Percentiles rank a stretch among this genome's conserved stretches.
phyloP scores from a whole-genome alignment of 2,797 vertebrate genomes.

The Hyperoplus immaculatus region DNA sequence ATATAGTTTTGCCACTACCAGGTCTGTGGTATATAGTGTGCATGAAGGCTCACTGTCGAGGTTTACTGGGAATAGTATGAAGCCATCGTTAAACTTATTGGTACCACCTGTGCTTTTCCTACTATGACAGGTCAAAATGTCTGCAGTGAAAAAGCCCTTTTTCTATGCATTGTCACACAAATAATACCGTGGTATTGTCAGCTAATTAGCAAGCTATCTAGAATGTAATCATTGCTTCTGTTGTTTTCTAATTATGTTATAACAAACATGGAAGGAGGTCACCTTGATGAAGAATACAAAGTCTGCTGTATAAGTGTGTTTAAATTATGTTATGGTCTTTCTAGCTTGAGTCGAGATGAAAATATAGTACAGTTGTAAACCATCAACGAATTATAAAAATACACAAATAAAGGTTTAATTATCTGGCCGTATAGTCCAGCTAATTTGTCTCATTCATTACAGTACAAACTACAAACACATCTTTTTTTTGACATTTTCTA shows the following conservation, averaged over 20 bases:
- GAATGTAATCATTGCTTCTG: not conserved
- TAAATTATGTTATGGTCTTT: slow-evolving; percentile 4
- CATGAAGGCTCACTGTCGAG: not conserved
- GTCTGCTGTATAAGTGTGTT: not conserved
- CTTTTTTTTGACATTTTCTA: slow-evolving; percentile 14
- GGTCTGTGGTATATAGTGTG: not conserved
- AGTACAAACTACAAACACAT: slow-evolving; percentile 38
- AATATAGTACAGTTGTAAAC: not conserved
- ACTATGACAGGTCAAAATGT: not conserved
- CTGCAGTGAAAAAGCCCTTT: not conserved
- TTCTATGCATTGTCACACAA: not conserved
- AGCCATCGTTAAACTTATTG: not conserved
- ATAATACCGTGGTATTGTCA: not conserved
- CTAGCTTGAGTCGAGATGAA: not conserved
- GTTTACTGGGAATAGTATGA: not conserved
- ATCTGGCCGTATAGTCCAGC: slow-evolving; percentile 3
- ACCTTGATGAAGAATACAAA: not conserved
- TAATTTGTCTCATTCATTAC: slow-evolving; percentile 25
- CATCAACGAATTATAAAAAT: not conserved
- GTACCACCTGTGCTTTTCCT: not conserved
- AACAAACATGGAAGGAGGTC: not conserved
- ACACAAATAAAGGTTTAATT: not conserved
- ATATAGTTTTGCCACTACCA: not conserved
- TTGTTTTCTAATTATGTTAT: not conserved
- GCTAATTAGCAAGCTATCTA: not conserved